These are phyloP conservation scores for Drosophila persimilis DNA, from an alignment of 1,140 invertebrate genomes.

Conservation along the genomic window DNA sequence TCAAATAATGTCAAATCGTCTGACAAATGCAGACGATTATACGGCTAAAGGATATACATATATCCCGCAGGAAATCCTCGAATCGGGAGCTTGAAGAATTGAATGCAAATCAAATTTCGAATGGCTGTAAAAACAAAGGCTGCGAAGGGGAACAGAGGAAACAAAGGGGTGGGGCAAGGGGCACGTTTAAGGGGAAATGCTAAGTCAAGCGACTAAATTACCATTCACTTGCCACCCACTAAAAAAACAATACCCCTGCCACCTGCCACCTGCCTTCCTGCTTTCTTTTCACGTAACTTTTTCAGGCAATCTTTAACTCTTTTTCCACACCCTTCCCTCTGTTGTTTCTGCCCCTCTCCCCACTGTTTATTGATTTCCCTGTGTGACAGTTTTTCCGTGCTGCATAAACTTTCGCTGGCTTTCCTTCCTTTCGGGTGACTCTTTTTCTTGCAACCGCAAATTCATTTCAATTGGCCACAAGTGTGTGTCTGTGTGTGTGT, in stretches of 20 bases:
- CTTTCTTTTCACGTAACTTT: background rate
- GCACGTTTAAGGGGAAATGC: constrained; percentile 6
- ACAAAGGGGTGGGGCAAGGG: constrained; percentile 2
- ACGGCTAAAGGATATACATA: constrained; percentile 8
- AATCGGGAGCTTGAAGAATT: background rate
- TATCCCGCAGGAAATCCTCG: no score
- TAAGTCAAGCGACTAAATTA: constrained; percentile 74
- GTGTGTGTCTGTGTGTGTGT: constrained; percentile 22
- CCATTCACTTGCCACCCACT: constrained; percentile 28
- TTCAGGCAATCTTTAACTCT: no score
- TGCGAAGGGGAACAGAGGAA: background rate
- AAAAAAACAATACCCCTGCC: background rate
- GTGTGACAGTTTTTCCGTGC: constrained; percentile 36
- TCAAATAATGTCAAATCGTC: constrained; percentile 36
- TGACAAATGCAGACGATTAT: constrained; percentile 27
- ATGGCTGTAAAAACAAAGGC: constrained; percentile 36
- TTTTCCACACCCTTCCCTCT: no score
- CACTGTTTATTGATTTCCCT: constrained; percentile 34
- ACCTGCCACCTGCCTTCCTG: background rate
- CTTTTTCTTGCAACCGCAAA: constrained; percentile 67
- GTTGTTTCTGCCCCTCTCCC: background rate
- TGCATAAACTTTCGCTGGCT: constrained; percentile 29
- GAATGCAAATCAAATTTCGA: constrained; percentile 44
- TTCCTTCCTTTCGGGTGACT: constrained; percentile 39
- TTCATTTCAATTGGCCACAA: constrained; percentile 73